phyloP scores from a whole-genome alignment of 2,797 vertebrate species.

The Sus cebifrons region DNA sequence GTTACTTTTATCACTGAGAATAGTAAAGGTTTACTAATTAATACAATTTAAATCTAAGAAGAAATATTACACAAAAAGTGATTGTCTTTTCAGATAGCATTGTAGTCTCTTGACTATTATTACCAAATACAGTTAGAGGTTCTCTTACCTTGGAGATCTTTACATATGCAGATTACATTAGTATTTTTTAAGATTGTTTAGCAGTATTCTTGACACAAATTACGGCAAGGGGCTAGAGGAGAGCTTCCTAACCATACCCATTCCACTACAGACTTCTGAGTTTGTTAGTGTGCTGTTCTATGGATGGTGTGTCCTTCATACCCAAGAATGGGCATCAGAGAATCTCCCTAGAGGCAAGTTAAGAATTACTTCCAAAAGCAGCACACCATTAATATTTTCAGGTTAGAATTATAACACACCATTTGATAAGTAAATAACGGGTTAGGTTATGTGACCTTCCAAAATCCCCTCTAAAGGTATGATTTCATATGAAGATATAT shows the following conservation, averaged over 20 bases:
- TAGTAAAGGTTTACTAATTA: neutral
- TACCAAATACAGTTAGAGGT: neutral
- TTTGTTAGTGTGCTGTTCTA: neutral
- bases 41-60: conserved; percentile 44
- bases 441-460: neutral
- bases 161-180: neutral
- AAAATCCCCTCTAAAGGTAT: conserved; percentile 33
- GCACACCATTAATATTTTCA: conserved; percentile 44
- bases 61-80: neutral
- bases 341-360: neutral
- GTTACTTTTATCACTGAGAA: conserved; percentile 46
- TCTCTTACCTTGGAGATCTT: conserved; percentile 32
- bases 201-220: conserved; percentile 12
- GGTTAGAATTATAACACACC: neutral
- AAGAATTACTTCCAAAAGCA: neutral
- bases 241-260: neutral
- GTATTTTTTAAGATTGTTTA: conserved; percentile 52
- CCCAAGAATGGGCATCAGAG: neutral
- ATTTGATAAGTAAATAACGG: conserved; percentile 26
- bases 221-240: neutral
- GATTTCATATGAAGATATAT: neutral
- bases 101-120: neutral
- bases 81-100: neutral
- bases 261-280: neutral
- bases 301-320: neutral